Evolutionary conservation across 2,888 invertebrate species (phyloP).

Genomic region (Melanotus villosus): DNA sequence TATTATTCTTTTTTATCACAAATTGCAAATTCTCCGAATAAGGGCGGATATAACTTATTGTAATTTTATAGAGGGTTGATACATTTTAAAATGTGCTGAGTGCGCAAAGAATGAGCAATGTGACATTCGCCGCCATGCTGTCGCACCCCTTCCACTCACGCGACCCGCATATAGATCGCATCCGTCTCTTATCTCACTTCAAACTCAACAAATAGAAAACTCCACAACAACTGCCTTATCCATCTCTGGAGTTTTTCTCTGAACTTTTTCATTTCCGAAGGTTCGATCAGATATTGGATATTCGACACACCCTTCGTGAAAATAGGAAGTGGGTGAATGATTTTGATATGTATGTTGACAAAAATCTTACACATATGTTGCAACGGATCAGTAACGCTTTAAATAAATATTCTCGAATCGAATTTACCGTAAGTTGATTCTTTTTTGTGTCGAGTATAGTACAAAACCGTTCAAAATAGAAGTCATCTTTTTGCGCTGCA

Average conservation of each 20-base stretch:
- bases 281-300: constrained; percentile 62
- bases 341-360: constrained; percentile 36
- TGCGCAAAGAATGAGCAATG: constrained; percentile 69
- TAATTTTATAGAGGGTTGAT: constrained; percentile 69
- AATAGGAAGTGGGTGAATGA: constrained; percentile 33
- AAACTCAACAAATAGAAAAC: constrained; percentile 67
- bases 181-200: constrained; percentile 65
- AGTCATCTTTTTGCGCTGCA: constrained; percentile 58
- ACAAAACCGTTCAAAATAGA: constrained; percentile 32
- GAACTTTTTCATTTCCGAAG: constrained; percentile 64
- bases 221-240: constrained; percentile 64
- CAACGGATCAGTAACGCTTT: background rate
- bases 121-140: constrained; percentile 69
- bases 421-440: background rate
- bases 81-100: constrained; percentile 70
- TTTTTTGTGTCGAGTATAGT: background rate
- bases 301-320: constrained; percentile 43
- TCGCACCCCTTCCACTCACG: constrained; percentile 66
- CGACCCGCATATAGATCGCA: constrained; percentile 66
- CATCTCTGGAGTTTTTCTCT: constrained; percentile 60
- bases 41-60: constrained; percentile 64
- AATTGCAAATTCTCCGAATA: constrained; percentile 42
- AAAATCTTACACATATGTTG: constrained; percentile 28
- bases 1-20: constrained; percentile 32
- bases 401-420: background rate